These are phyloP conservation scores for Equus przewalskii DNA, from an alignment of 2,113 vertebrate genomes.

Conservation along the genomic window DNA sequence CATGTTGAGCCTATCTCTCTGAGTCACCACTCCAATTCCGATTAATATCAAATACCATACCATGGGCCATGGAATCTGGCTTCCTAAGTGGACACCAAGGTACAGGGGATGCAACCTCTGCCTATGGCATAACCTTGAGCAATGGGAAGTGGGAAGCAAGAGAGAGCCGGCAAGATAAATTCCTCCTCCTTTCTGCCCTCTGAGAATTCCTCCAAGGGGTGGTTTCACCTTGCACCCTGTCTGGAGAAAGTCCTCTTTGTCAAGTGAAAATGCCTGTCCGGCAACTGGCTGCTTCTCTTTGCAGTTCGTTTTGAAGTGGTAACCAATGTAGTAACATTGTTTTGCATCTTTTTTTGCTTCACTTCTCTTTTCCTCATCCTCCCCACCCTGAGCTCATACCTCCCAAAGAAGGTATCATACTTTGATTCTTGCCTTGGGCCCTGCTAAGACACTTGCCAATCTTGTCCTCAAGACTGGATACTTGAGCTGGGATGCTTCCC, in stretches of 20 bases:
- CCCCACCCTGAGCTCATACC: background rate
- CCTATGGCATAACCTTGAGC: background rate
- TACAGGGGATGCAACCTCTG: background rate
- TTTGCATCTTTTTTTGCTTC: background rate
- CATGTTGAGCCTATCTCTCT: background rate
- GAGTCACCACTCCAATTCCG: background rate
- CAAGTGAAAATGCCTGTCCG: background rate
- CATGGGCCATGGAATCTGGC: background rate
- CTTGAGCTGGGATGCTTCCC: too few species aligned
- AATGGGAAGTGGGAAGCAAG: background rate
- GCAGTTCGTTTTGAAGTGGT: background rate
- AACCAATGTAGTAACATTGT: background rate
- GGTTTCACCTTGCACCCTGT: background rate
- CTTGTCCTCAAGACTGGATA: too few species aligned
- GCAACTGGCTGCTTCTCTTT: background rate
- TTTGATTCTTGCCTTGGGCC: too few species aligned
- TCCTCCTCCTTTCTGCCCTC: background rate
- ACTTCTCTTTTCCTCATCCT: background rate
- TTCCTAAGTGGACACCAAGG: background rate
- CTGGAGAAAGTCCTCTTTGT: background rate
- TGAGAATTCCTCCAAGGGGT: background rate
- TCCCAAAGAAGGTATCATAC: too few species aligned
- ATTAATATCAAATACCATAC: background rate
- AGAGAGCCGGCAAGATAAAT: background rate
- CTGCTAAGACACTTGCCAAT: too few species aligned